Conservation (phyloP, 2,797 vertebrate genomes). For the Hydrophis major region DNA sequence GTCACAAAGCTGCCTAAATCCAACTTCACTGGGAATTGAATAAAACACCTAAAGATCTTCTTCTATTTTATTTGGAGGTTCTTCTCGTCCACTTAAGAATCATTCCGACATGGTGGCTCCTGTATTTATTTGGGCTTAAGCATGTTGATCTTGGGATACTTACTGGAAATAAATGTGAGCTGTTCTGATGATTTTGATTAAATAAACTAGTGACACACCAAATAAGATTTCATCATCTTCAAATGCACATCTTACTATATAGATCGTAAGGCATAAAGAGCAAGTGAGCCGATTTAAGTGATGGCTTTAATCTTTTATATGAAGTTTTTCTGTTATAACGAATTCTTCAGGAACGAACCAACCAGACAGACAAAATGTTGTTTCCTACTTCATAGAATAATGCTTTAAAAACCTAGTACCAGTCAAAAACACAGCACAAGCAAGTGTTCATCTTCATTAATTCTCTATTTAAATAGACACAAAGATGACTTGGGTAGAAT, state of each 20-base stretch:
- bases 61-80: not conserved
- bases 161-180: not conserved
- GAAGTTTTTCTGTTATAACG: not conserved
- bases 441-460: not conserved
- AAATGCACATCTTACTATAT: not conserved
- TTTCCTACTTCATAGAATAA: not conserved
- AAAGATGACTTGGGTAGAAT: not conserved
- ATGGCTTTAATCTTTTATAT: not conserved
- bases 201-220: not conserved
- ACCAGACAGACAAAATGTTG: not conserved
- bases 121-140: not conserved
- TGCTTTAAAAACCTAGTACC: not conserved
- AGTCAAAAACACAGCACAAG: not conserved
- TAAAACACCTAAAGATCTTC: not conserved
- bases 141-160: too few relatives aligned
- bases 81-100: not conserved
- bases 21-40: not conserved
- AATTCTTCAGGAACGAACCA: not conserved
- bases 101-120: not conserved
- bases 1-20: not conserved
- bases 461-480: not conserved
- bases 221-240: not conserved
- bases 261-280: not conserved
- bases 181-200: not conserved
- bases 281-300: not conserved